A percentile compares a stretch with the other conserved stretches of the same genome.
These are phyloP conservation scores for Ctenodactylus gundi DNA, from an alignment of 2,113 vertebrate species.

Conservation along the genomic window DNA sequence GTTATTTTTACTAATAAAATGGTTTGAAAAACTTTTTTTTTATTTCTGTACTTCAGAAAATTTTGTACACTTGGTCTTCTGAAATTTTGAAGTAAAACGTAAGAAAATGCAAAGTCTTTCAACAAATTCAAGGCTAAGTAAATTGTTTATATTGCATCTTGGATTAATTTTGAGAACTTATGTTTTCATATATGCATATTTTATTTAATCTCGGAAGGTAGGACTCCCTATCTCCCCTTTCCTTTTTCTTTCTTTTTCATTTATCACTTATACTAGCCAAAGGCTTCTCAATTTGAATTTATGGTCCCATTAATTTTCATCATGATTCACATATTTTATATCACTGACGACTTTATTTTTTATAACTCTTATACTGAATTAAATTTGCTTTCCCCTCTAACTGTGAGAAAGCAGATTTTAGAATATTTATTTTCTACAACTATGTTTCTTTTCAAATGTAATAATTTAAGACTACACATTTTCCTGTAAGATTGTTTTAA, in stretches of 20 bases:
- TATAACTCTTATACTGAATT: not conserved
- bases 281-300: not conserved
- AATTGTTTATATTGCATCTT: not conserved
- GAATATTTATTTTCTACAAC: not conserved
- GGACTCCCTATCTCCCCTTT: not conserved
- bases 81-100: not conserved
- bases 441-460: not conserved
- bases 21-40: not conserved
- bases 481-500: not conserved
- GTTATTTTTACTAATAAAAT: not conserved
- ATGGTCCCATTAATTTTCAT: too few species aligned
- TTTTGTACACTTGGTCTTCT: not conserved
- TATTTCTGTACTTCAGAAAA: not conserved
- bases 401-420: not conserved
- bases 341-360: too few species aligned
- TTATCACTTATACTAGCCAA: fast-evolving
- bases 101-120: not conserved
- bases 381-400: not conserved
- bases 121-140: not conserved
- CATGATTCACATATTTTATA: too few species aligned
- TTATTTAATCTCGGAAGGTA: too few species aligned
- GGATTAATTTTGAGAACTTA: not conserved
- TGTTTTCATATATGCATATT: not conserved
- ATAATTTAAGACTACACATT: not conserved
- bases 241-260: not conserved